Evolutionary conservation across 2,888 invertebrate genomes (phyloP).

Genomic region (Nomada goodeniana): DNA sequence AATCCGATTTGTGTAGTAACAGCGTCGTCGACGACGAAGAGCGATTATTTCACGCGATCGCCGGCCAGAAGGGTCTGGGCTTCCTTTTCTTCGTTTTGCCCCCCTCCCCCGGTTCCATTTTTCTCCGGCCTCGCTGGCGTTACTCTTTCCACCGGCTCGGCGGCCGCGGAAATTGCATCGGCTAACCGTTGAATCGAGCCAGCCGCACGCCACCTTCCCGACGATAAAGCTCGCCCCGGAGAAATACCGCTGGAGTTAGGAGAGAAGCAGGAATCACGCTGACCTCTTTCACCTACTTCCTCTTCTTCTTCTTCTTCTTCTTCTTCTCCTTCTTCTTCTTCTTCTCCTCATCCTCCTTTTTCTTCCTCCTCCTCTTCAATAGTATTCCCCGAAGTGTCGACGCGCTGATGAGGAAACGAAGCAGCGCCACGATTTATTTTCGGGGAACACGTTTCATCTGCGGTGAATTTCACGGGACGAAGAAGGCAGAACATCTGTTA

Average conservation of each 20-base stretch:
- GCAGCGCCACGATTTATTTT: constrained; percentile 40
- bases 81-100: constrained; percentile 6
- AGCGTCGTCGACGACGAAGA: constrained; percentile 5
- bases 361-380: constrained; percentile 2
- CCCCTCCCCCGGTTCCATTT: constrained; percentile 27
- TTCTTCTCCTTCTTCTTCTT: too few relatives aligned
- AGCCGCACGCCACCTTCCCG: constrained; percentile 44
- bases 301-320: not conserved
- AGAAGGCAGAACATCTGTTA: not conserved
- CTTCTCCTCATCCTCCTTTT: not conserved
- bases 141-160: constrained; percentile 56
- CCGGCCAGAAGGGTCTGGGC: not conserved
- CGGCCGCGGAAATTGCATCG: constrained; percentile 62
- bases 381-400: constrained; percentile 26
- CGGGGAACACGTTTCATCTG: constrained; percentile 18
- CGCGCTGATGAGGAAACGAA: constrained; percentile 28
- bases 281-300: constrained; percentile 17
- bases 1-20: constrained; percentile 7
- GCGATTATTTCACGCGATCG: constrained; percentile 38
- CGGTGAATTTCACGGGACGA: constrained; percentile 11
- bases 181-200: constrained; percentile 56
- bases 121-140: constrained; percentile 36
- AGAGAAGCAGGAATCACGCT: constrained; percentile 42
- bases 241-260: constrained; percentile 12
- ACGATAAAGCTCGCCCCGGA: constrained; percentile 49